Conservation (phyloP, 2,113 vertebrate species). For the Cairina moschata region DNA sequence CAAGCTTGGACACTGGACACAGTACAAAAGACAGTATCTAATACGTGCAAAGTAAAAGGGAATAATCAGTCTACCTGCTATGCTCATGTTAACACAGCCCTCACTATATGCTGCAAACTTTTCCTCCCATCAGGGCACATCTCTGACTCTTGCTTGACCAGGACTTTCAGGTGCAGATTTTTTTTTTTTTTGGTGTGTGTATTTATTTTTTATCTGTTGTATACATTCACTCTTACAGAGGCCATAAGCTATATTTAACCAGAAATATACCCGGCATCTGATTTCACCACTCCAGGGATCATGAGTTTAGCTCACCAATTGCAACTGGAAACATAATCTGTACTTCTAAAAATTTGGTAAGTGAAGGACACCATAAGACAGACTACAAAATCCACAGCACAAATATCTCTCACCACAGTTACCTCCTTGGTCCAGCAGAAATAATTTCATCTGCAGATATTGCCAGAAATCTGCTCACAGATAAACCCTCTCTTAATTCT, state of each 20-base stretch:
- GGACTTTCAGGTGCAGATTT: neutral
- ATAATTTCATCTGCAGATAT: neutral
- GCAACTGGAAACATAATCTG: neutral
- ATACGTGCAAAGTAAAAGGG: rapidly evolving
- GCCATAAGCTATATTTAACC: neutral
- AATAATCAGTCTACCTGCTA: neutral
- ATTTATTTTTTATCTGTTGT: neutral
- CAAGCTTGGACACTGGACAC: neutral
- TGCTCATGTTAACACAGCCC: neutral
- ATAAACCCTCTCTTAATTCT: neutral
- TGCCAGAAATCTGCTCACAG: neutral
- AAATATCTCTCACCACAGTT: neutral
- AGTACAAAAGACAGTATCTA: neutral
- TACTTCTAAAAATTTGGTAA: neutral
- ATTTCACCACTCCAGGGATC: neutral
- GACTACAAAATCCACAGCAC: neutral
- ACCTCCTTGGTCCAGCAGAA: neutral
- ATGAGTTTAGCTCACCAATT: neutral
- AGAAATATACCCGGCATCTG: neutral
- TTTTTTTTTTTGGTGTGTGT: no score
- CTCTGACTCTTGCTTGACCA: neutral
- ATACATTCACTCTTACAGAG: neutral
- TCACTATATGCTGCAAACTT: neutral
- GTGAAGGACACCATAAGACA: neutral
- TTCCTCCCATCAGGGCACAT: neutral